Evolutionary conservation across 2,113 vertebrate species (phyloP), one percentile per base, ranked within the genome.

Genomic region (Okapia johnstoni): DNA sequence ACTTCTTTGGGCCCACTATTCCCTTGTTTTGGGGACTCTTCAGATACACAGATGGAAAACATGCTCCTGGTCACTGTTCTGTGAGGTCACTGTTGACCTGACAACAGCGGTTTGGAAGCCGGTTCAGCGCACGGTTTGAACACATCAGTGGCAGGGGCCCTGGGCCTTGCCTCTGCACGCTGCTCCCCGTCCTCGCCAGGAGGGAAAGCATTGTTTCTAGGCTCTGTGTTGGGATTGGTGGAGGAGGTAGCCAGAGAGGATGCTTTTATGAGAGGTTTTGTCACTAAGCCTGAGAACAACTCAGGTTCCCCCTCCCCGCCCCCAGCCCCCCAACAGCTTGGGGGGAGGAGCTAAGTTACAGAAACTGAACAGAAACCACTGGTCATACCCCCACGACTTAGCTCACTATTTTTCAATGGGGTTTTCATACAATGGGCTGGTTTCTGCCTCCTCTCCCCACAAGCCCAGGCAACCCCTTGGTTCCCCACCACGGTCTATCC

Each of bases 121-220:
- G 14, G 23, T 14, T 57, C 17, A 3, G 1, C 1, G 25, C 61
- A n/a, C 5, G 14, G 43, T 7, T 36, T 58, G 33, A 85, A 58
- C 16, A 36, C 0, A 0, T 28, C 30, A n/a, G 30, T 36, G 17
- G 2, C 1, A 5, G n/a, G 61, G 40, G 11, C 40, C 36, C 19
- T 33, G 10, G 73, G 94, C 52, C 84, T 76, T 3, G 57, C 13
- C 50, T 83, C 76, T 50, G 33, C 36, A 76, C 40, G 26, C 26
- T 4, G 40, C 33, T 60, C 4, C 19, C 11, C 3, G 1, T 63
- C 28, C 60, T 87, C 2, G 12, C 17, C 12, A 19, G 30, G 25
- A 73, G 13, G 16, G 28, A 33, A 11, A 80, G 70, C 60, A 19
- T 40, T 2, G 36, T 40, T 63, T 66, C 46, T 11, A 55, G 60